These are phyloP conservation scores for Geococcyx californianus DNA, from an alignment of 2,113 vertebrate genomes.

Conservation along the genomic window DNA sequence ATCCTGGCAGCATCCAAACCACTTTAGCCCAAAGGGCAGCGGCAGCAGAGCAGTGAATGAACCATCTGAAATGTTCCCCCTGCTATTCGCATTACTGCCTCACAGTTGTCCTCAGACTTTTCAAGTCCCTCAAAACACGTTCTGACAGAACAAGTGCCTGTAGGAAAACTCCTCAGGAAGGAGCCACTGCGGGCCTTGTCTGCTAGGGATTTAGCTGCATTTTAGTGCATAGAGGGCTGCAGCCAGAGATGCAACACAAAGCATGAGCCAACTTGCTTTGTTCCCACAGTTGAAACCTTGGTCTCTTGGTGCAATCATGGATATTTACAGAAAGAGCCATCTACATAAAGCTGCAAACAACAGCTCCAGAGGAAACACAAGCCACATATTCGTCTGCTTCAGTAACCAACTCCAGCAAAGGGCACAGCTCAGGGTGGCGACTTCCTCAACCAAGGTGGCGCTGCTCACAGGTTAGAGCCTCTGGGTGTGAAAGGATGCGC, in stretches of 20 bases:
- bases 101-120: not conserved
- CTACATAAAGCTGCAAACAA: not conserved
- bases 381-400: too few species aligned
- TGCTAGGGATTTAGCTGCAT: not conserved
- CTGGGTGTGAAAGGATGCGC: not conserved
- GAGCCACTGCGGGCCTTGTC: fast-evolving
- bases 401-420: not conserved
- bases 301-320: not conserved
- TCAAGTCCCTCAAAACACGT: not conserved
- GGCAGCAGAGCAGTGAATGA: not conserved
- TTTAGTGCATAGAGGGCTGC: not conserved
- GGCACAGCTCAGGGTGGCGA: not conserved
- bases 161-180: not conserved
- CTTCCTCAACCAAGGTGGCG: not conserved
- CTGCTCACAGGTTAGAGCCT: not conserved
- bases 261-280: not conserved
- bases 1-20: not conserved
- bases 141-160: not conserved
- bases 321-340: not conserved
- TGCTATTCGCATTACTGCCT: not conserved
- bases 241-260: not conserved
- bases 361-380: not conserved
- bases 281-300: not conserved
- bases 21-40: not conserved
- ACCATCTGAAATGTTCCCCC: not conserved